A percentile compares a stretch with the other conserved stretches of the same genome.
These are phyloP conservation scores for Regulus satrapa DNA, from an alignment of 2,113 vertebrate genomes.

Conservation along the genomic window DNA sequence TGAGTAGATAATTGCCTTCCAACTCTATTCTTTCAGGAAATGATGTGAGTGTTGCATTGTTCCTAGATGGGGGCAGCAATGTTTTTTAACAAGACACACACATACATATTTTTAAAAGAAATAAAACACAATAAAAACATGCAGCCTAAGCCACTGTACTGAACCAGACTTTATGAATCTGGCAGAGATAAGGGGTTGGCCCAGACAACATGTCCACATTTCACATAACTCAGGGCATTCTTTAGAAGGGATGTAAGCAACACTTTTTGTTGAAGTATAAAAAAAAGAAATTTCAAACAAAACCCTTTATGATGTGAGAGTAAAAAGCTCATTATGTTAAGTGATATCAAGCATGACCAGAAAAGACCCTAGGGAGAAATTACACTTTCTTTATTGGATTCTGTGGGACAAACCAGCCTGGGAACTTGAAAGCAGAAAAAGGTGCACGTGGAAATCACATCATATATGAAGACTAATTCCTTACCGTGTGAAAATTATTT, in stretches of 20 bases:
- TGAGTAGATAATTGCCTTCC: conserved; percentile 80
- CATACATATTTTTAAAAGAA: conserved; percentile 57
- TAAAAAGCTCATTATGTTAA: conserved; percentile 58
- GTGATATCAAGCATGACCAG: conserved; percentile 59
- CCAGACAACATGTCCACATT: conserved; percentile 68
- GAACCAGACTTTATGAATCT: conserved; percentile 66
- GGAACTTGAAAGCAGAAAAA: conserved; percentile 33
- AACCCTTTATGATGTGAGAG: conserved; percentile 65
- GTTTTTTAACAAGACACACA: conserved; percentile 54
- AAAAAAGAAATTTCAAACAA: conserved; percentile 38
- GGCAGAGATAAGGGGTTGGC: conserved; percentile 71
- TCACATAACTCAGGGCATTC: conserved; percentile 63
- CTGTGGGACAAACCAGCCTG: conserved; percentile 27
- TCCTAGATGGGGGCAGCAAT: conserved; percentile 53
- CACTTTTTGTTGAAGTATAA: conserved; percentile 52
- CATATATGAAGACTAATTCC: conserved; percentile 11
- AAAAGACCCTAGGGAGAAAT: conserved; percentile 61
- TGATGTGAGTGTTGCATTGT: conserved; percentile 77
- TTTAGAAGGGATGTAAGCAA: conserved; percentile 68
- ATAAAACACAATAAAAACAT: conserved; percentile 56
- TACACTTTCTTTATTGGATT: conserved; percentile 49
- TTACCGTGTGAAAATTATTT: conserved; percentile 47
- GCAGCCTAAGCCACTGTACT: conserved; percentile 27
- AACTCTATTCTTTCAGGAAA: conserved; percentile 77
- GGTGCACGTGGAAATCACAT: conserved; percentile 42